These are phyloP conservation scores for Hyles lineata DNA, from an alignment of 2,888 invertebrate species.

Conservation along the genomic window DNA sequence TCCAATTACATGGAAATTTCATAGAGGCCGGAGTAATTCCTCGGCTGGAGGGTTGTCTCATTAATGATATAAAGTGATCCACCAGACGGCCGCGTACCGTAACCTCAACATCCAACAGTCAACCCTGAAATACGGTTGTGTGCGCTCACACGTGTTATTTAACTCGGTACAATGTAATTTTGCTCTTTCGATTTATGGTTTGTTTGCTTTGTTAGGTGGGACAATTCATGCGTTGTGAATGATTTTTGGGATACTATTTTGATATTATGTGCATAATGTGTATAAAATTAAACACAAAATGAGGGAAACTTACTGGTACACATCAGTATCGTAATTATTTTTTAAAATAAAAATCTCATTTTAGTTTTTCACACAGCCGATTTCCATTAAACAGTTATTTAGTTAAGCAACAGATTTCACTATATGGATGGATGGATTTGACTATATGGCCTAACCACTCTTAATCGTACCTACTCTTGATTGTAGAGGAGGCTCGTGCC, in stretches of 20 bases:
- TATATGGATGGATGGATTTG: no score
- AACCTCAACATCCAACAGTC: constrained; percentile 29
- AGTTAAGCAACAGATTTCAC: no score
- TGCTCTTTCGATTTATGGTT: neutral
- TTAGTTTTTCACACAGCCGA: no score
- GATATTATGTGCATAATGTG: neutral
- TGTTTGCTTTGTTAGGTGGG: neutral
- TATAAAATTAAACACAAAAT: no score
- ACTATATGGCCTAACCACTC: no score
- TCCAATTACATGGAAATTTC: constrained; percentile 70
- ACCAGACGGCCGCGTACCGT: constrained; percentile 37
- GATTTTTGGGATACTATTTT: neutral
- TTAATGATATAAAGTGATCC: constrained; percentile 61
- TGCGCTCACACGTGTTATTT: neutral
- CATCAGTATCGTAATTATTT: no score
- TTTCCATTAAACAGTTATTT: no score
- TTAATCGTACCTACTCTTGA: no score
- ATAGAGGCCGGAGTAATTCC: constrained; percentile 53
- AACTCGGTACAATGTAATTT: constrained; percentile 17
- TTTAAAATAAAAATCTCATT: no score
- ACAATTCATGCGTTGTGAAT: neutral
- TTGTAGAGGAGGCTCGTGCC: no score
- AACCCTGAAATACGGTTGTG: constrained; percentile 26
- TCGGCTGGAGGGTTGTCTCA: constrained; percentile 45
- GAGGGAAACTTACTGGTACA: no score